These are phyloP conservation scores for Tenthredo mesomela DNA, from an alignment of 2,888 invertebrate species.

Conservation along the genomic window DNA sequence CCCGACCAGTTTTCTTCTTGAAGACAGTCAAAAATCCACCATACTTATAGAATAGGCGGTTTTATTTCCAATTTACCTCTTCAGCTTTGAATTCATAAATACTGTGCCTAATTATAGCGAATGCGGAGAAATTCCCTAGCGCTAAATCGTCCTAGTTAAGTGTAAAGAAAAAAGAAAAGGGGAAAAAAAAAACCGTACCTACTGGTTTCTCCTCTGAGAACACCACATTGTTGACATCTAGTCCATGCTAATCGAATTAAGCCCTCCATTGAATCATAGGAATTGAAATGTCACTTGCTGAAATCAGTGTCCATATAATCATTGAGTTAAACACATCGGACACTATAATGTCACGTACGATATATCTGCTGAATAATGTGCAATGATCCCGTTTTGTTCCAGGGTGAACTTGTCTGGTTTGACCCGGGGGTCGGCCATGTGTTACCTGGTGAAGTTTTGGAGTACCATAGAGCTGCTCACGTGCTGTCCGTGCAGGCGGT, in stretches of 20 bases:
- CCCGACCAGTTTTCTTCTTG: background rate
- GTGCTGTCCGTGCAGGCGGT: conserved; percentile 94
- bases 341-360: background rate
- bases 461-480: conserved; percentile 93
- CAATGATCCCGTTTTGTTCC: conserved; percentile 58
- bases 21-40: background rate
- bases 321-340: background rate
- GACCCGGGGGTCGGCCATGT: conserved; percentile 94
- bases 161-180: background rate
- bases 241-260: background rate
- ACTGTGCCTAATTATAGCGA: background rate
- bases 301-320: background rate
- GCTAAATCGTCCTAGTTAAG: background rate
- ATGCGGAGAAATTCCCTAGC: background rate
- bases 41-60: background rate
- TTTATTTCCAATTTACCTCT: background rate
- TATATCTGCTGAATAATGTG: background rate
- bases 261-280: background rate
- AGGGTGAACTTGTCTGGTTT: conserved; percentile 96
- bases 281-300: background rate
- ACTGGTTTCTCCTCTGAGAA: background rate
- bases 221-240: background rate
- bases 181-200: background rate
- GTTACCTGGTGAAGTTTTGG: conserved; percentile 93
- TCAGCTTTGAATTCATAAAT: background rate